These are phyloP conservation scores for Matsumurasca onukii DNA, from an alignment of 1,140 invertebrate species.

Conservation along the genomic window DNA sequence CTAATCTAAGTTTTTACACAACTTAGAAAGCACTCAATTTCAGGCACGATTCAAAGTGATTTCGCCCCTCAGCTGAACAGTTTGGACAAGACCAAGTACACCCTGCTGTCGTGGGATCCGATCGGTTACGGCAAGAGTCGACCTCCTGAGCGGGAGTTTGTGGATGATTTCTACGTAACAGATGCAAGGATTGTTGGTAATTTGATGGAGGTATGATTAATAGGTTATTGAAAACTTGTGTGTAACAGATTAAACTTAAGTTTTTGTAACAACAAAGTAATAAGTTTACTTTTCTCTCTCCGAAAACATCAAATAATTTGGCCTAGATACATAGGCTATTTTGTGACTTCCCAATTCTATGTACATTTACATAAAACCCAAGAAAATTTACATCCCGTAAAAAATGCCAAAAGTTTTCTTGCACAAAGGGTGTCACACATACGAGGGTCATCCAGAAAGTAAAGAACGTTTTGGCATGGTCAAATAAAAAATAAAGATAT, in stretches of 20 bases:
- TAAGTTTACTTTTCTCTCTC: too few species aligned
- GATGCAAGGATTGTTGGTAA: conserved; percentile 71
- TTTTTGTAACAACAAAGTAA: too few species aligned
- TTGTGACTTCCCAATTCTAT: too few species aligned
- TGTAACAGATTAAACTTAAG: not conserved
- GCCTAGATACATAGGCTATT: too few species aligned
- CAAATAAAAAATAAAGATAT: too few species aligned
- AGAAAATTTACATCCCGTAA: too few species aligned
- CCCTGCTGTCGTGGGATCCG: conserved; percentile 83
- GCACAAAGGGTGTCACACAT: too few species aligned
- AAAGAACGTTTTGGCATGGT: too few species aligned
- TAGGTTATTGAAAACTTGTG: not conserved
- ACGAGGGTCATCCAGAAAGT: too few species aligned
- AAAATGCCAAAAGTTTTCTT: too few species aligned
- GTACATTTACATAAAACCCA: too few species aligned
- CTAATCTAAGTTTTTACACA: not conserved
- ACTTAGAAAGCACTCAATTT: conserved; percentile 18
- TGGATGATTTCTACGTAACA: conserved; percentile 66
- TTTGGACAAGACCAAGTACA: conserved; percentile 67
- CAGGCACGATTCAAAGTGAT: conserved; percentile 73
- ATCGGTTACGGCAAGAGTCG: conserved; percentile 84
- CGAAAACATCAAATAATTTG: too few species aligned
- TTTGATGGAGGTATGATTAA: conserved; percentile 66
- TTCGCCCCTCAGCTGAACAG: conserved; percentile 76
- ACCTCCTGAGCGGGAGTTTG: conserved; percentile 72